phyloP scores from a whole-genome alignment of 1,140 invertebrate genomes.

The Monochamus saltuarius region DNA sequence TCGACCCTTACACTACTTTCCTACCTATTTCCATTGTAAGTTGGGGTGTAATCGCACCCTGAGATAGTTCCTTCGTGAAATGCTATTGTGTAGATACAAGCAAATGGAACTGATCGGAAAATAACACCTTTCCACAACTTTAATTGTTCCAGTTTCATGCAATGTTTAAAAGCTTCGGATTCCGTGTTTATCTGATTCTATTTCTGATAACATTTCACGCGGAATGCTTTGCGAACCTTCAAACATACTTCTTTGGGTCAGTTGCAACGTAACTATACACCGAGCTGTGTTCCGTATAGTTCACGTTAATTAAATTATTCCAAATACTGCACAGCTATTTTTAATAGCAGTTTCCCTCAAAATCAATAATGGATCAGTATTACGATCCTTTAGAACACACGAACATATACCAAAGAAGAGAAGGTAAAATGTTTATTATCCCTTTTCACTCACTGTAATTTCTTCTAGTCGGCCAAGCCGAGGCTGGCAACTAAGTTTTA shows the following conservation, averaged over 20 bases:
- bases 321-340: too few species aligned
- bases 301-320: neutral
- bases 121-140: constrained; percentile 19
- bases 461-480: neutral
- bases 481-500: too few species aligned
- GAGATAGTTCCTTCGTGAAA: neutral
- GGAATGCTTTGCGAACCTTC: constrained; percentile 22
- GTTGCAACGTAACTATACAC: constrained; percentile 7
- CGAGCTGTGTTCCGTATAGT: neutral
- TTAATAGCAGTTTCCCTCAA: too few species aligned
- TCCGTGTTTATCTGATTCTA: constrained; percentile 36
- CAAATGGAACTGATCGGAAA: neutral
- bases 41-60: too few species aligned
- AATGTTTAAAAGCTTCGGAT: constrained; percentile 29
- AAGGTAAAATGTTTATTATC: constrained; percentile 51
- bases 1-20: too few species aligned
- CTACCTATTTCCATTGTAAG: too few species aligned
- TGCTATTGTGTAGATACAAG: neutral
- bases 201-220: constrained; percentile 35
- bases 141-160: constrained; percentile 30
- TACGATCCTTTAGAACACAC: constrained; percentile 64
- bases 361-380: constrained; percentile 32
- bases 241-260: constrained; percentile 12
- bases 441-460: too few species aligned
- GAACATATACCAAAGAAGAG: constrained; percentile 64